Percentiles rank a stretch among this genome's conserved stretches.
These are phyloP conservation scores for Gobio occitaniae DNA, from an alignment of 2,797 vertebrate genomes.

Conservation along the genomic window DNA sequence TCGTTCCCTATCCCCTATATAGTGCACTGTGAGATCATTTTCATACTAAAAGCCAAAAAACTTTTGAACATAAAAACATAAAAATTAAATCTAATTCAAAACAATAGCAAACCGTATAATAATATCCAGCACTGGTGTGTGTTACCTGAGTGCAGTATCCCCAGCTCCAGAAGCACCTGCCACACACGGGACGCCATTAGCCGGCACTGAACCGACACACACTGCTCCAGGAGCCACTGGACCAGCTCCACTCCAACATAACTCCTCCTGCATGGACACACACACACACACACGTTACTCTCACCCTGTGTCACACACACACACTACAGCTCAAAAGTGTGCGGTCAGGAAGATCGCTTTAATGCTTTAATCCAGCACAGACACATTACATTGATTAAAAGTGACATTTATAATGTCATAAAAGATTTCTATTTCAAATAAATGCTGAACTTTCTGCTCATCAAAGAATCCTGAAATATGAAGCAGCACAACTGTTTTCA, in stretches of 20 bases:
- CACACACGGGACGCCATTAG: conserved; percentile 89
- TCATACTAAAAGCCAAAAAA: no score
- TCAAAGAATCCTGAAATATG: neutral
- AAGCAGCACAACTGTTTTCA: neutral
- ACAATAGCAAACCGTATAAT: neutral
- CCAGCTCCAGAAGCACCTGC: conserved; percentile 96
- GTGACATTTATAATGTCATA: neutral
- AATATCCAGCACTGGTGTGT: conserved; percentile 65
- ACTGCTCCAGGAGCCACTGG: conserved; percentile 95
- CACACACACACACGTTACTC: conserved; percentile 26
- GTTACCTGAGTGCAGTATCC: conserved; percentile 88
- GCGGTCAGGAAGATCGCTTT: neutral
- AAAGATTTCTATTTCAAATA: neutral
- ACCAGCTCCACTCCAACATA: conserved; percentile 95
- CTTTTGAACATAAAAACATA: no score
- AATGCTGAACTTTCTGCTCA: neutral
- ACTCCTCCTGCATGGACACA: conserved; percentile 81
- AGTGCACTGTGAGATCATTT: no score
- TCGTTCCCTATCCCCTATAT: no score
- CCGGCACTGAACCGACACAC: conserved; percentile 91
- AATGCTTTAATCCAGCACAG: neutral
- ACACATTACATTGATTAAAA: neutral
- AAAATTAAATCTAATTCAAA: neutral
- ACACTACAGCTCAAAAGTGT: neutral
- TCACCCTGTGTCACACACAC: neutral